These are phyloP conservation scores for Hylaeus volcanicus DNA, from an alignment of 1,140 invertebrate genomes.

Conservation along the genomic window DNA sequence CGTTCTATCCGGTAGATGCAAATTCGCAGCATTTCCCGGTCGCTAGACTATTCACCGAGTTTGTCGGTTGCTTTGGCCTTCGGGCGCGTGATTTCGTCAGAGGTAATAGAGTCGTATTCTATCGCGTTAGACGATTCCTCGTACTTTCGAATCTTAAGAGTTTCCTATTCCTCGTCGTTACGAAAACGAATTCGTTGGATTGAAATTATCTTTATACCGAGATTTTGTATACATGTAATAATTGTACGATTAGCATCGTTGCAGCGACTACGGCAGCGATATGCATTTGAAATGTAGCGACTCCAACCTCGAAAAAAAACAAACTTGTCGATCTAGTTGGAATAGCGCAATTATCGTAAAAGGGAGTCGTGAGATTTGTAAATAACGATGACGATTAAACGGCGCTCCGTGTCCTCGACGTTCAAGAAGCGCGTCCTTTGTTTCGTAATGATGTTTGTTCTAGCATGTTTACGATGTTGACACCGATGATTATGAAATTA, in stretches of 20 bases:
- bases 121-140: neutral
- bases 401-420: neutral
- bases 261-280: too few species aligned
- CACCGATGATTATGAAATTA: slow-evolving; percentile 15
- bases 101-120: slow-evolving; percentile 33
- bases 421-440: neutral
- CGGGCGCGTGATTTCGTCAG: slow-evolving; percentile 35
- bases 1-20: slow-evolving; percentile 54
- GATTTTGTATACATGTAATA: too few species aligned
- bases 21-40: slow-evolving; percentile 35
- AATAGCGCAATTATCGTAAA: neutral
- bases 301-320: too few species aligned
- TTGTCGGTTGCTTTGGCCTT: slow-evolving; percentile 32
- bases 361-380: neutral
- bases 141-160: neutral
- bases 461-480: neutral
- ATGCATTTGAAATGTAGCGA: neutral
- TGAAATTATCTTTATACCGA: too few species aligned
- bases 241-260: too few species aligned
- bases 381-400: neutral
- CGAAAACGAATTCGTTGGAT: neutral
- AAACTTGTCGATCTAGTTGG: too few species aligned
- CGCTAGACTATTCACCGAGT: slow-evolving; percentile 17
- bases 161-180: neutral
- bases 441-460: neutral